Base-by-base conservation (phyloP, 2,797 vertebrate genomes). In the Micropoecilia bifurca region DNA sequence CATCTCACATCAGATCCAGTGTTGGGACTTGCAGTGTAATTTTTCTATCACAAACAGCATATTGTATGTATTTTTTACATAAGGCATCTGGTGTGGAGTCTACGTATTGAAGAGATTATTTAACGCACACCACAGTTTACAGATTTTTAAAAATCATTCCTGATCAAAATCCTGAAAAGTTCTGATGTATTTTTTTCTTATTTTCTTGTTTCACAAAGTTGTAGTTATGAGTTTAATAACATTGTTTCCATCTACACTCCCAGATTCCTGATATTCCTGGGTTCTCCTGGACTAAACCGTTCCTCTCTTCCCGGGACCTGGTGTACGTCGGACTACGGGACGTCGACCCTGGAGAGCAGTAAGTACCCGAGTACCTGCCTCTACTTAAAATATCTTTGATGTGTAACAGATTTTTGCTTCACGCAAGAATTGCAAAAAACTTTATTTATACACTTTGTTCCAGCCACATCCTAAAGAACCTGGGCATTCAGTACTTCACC, bases 271-370 rank as follows among this genome's bases (percentile, higher is more conserved):
- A 91, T 0, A 94, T 99, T 81, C 98, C 98, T 86, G 98, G 98
- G 36, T 99, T 99, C 91, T 98, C 97, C 76, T 99, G 99, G 99
- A 77, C 94, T 63, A 98, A 98, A 87, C 98, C 99, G 0, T 97
- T 97, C 91, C 96, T 99, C 66, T 96, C 96, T 75, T 92, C 96
- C 4, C 93, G 94, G 81, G 98, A 97, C 86, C 95, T 99, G 71
- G 97, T 99, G 3, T 99, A 99, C 88, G 97, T 99, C 75, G 98
- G 99, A 7, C 92, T 99, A 79, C 95, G 99, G 79, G 98, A 99
- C 7, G 96, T 99, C 39, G 99, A 99, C 88, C 97, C 97, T 66
- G 97, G 98, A 79, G 98, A 99, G 93, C 93, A 98, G 99, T 99
- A 94, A 96, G 98, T 93, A 33, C 4, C 55, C 1, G 94, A 96